Evolutionary conservation across 2,113 vertebrate species (phyloP), one percentile per base, ranked within the genome.

Genomic region (Motacilla tschutschensis): DNA sequence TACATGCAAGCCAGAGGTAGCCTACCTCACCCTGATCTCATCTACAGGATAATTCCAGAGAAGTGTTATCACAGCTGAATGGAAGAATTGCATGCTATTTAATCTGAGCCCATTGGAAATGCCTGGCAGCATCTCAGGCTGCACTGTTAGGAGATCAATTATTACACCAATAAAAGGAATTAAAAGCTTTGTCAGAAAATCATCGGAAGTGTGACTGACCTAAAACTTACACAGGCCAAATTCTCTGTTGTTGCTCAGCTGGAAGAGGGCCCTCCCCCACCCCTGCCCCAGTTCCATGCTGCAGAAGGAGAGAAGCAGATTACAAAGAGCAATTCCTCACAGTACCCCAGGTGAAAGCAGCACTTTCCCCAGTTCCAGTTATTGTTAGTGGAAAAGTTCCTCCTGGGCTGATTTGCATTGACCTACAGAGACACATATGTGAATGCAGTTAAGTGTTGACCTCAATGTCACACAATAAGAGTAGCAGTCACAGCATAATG

Each of bases 161-260:
- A 89, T 79, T 84, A 69, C 41, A 84, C 58, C 63, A 88, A 81
- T 87, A 85, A 76, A 91, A 87, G 44, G 58, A 90, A 90, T 91
- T 88, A 92, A 93, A 72, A 81, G 64, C 43, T 86, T 77, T 86
- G 57, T 75, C 58, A 82, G 77, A 71, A 90, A 88, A 89, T 50
- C 25, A 38, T 46, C 35, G 90, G 31, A 58, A 87, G 91, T 87
- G 44, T 59, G 82, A 76, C 18, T 6, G 6, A 46, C 60, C 66
- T 82, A 85, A 60, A 92, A 92, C 35, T 75, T 26, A 66, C 24
- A n/a, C 5, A 75, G 40, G 65, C 41, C 31, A 79, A 75, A 71
- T 84, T 67, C 14, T 90, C 13, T 62, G 24, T 65, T 6, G 1
- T 28, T 86, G 17, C 31, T 77, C 28, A 60, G 53, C 35, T 20